Percentiles rank a stretch among this genome's conserved stretches.
Evolutionary conservation across 2,797 vertebrate genomes (phyloP).

Genomic region (Kryptopterus vitreolus): DNA sequence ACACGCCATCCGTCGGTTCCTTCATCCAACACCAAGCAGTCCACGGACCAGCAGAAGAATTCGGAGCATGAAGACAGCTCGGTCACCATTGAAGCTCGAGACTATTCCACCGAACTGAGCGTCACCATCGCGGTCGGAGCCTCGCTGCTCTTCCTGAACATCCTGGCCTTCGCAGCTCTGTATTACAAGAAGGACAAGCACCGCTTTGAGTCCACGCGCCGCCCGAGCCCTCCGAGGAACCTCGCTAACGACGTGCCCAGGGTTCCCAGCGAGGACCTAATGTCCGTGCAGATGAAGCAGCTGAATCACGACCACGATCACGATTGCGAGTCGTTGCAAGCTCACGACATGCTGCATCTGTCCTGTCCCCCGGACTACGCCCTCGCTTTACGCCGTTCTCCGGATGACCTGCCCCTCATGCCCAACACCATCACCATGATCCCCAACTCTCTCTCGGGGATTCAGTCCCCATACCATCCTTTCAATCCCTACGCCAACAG

Average conservation of each 20-base stretch:
- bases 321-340: conserved; percentile 79
- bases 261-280: conserved; percentile 90
- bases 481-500: conserved; percentile 84
- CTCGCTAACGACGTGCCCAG: conserved; percentile 85
- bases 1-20: conserved; percentile 89
- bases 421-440: conserved; percentile 96
- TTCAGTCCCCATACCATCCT: conserved; percentile 90
- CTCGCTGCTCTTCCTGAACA: conserved; percentile 91
- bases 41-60: conserved; percentile 81
- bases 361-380: conserved; percentile 94
- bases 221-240: conserved; percentile 84
- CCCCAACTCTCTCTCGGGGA: conserved; percentile 87
- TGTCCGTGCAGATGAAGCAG: conserved; percentile 96
- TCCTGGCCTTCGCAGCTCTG: conserved; percentile 90
- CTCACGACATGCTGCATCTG: conserved; percentile 80
- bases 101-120: conserved; percentile 92
- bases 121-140: conserved; percentile 96
- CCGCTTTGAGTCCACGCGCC: conserved; percentile 87
- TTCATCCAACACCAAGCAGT: conserved; percentile 84
- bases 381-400: conserved; percentile 89
- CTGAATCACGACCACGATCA: conserved; percentile 82
- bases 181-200: conserved; percentile 97
- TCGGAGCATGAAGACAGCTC: conserved; percentile 76
- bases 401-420: conserved; percentile 90
- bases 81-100: conserved; percentile 83